A percentile compares a stretch with the other conserved stretches of the same genome.
Evolutionary conservation across 64 coral and sea anemone genomes (phyloP).

Genomic region (Stichodactyla helianthus): DNA sequence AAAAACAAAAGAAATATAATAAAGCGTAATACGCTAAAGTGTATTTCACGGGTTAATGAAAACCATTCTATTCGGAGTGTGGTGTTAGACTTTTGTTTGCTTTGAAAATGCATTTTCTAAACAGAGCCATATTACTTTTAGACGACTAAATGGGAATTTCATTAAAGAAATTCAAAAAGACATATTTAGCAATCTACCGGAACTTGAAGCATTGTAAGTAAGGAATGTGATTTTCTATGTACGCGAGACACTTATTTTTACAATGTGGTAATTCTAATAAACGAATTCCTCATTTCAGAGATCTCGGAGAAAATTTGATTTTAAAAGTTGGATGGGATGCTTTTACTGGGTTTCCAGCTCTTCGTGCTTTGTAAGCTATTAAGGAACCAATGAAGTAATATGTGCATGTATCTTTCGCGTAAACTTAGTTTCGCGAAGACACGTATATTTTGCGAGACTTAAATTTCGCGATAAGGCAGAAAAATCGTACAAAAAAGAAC

Average conservation of each 20-base stretch:
- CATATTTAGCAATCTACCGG: neutral
- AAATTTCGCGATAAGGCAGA: too few relatives aligned
- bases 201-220: neutral
- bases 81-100: too few relatives aligned
- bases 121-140: neutral
- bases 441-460: too few relatives aligned
- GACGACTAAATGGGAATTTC: conserved; percentile 1
- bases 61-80: neutral
- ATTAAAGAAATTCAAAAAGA: neutral
- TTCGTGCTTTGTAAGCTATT: neutral
- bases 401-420: too few relatives aligned
- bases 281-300: neutral
- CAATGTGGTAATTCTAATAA: neutral
- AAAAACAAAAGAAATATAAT: too few relatives aligned
- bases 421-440: too few relatives aligned
- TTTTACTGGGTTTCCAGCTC: neutral
- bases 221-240: neutral
- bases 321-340: neutral
- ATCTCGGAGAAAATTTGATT: neutral
- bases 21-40: too few relatives aligned
- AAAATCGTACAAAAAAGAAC: too few relatives aligned
- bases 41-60: too few relatives aligned
- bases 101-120: neutral
- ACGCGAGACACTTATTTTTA: neutral
- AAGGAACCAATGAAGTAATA: neutral